These are phyloP conservation scores for Volucella zonaria DNA, from an alignment of 2,888 invertebrate species.

Conservation along the genomic window DNA sequence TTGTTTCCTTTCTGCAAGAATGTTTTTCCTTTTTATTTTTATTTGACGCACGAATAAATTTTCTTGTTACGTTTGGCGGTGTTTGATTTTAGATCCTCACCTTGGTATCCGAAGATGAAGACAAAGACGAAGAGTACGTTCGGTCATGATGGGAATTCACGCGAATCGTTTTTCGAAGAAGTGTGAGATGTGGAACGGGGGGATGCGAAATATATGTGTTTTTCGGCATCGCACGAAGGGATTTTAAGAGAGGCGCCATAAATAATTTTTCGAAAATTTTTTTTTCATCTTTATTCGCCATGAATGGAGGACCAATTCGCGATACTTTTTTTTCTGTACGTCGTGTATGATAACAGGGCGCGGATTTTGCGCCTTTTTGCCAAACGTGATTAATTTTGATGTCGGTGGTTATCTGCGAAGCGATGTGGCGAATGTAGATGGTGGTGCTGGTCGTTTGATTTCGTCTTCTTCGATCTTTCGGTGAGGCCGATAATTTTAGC, in stretches of 20 bases:
- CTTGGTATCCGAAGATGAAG: background rate
- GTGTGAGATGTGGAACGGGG: constrained; percentile 5
- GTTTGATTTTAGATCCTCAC: constrained; percentile 46
- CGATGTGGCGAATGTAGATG: background rate
- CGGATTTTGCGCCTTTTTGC: constrained; percentile 38
- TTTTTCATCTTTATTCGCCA: constrained; percentile 16
- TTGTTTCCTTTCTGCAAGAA: constrained; percentile 37
- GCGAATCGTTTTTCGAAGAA: constrained; percentile 34
- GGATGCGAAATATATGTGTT: constrained; percentile 24
- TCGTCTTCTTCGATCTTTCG: background rate
- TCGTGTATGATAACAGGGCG: constrained; percentile 59
- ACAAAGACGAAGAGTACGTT: background rate
- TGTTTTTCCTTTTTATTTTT: background rate
- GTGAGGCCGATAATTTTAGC: constrained; percentile 24
- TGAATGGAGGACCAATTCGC: constrained; percentile 1
- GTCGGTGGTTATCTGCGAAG: constrained; percentile 45
- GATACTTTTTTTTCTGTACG: constrained; percentile 7
- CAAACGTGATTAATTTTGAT: constrained; percentile 60
- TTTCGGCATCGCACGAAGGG: constrained; percentile 35
- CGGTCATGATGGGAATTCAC: constrained; percentile 46
- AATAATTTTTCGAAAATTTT: constrained; percentile 52
- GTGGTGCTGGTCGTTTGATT: background rate
- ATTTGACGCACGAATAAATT: constrained; percentile 56
- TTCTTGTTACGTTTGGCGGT: constrained; percentile 59
- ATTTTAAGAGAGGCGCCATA: constrained; percentile 65